Percentiles rank a stretch among this genome's conserved stretches.
Evolutionary conservation across 2,797 vertebrate genomes (phyloP).

Genomic region (Podarcis lilfordi): DNA sequence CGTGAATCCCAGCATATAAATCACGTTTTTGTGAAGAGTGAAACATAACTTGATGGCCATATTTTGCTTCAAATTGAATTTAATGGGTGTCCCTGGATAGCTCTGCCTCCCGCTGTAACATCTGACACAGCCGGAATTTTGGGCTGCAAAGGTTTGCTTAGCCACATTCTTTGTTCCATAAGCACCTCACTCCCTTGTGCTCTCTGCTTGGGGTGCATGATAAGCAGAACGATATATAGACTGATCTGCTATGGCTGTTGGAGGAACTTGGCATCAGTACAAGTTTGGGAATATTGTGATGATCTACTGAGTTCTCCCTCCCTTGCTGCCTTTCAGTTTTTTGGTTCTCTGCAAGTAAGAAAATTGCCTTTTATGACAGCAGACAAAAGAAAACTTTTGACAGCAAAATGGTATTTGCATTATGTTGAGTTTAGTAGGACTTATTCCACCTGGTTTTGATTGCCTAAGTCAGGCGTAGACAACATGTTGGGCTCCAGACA

Average conservation of each 20-base stretch:
- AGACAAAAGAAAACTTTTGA: not conserved
- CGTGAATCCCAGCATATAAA: not conserved
- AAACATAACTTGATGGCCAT: not conserved
- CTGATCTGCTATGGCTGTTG: not conserved
- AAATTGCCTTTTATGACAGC: slow-evolving; percentile 49
- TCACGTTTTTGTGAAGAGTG: too few relatives aligned
- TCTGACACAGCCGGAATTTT: not conserved
- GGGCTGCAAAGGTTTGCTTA: not conserved
- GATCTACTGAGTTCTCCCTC: not conserved
- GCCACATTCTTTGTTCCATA: not conserved
- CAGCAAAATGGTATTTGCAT: too few relatives aligned
- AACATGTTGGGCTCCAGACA: too few relatives aligned
- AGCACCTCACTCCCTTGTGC: not conserved
- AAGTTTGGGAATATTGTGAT: not conserved
- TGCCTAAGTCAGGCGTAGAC: too few relatives aligned
- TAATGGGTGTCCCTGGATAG: not conserved
- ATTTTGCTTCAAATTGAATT: not conserved
- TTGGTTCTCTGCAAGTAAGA: slow-evolving; percentile 12
- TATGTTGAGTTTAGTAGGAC: too few relatives aligned
- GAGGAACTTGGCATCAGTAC: not conserved
- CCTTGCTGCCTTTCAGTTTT: not conserved
- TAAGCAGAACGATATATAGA: not conserved
- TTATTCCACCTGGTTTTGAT: too few relatives aligned
- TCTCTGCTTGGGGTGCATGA: not conserved
- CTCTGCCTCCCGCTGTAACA: not conserved